Base-by-base conservation (phyloP, 2,113 vertebrate genomes). In the Coturnix japonica region DNA sequence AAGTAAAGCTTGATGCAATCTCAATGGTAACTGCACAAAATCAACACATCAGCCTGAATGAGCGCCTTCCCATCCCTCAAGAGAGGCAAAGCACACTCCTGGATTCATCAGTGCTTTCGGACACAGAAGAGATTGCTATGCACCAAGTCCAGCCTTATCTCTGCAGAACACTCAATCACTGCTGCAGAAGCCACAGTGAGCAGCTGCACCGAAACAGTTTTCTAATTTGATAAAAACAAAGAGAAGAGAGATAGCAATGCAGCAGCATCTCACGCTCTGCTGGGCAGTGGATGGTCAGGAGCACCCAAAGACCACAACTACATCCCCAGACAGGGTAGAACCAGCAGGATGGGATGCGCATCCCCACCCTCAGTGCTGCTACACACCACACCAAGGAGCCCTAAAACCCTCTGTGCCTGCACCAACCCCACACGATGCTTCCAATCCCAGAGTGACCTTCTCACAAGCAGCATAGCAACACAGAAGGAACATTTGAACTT, bases 251-350 rank as follows among this genome's bases (percentile, higher is more conserved):
- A 26, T 14, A 20, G 21, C 46, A 76, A 21, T n/a, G 30, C 54
- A n/a, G 60, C 41, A 89, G 49, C 69, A 85, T 4, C 72, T 4
- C 25, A 30, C 26, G 37, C 60, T 66, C 21, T 44, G 21, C 56
- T 12, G 18, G 37, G 28, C 37, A 23, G 22, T 19, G 31, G 13
- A 25, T 13, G 20, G 8, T 20, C 37, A 41, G 73, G 19, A 91
- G 37, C 13, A 60, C 4, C 4, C 0, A 0, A 49, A 17, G 10
- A 30, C 49, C 76, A 64, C n/a, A 0, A 11, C 46, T 0, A 0
- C 30, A 43, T 56, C 75, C 39, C 46, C 1, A 39, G 21, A 37
- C 28, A 43, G n/a, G 3, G n/a, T 20, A 13, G 64, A 87, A 65
- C 3, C 20, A 13, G n/a, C 2, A 13, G 46, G 47, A 23, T 23